Base-by-base conservation (phyloP, 2,888 invertebrate genomes). In the Drosophila siamana region DNA sequence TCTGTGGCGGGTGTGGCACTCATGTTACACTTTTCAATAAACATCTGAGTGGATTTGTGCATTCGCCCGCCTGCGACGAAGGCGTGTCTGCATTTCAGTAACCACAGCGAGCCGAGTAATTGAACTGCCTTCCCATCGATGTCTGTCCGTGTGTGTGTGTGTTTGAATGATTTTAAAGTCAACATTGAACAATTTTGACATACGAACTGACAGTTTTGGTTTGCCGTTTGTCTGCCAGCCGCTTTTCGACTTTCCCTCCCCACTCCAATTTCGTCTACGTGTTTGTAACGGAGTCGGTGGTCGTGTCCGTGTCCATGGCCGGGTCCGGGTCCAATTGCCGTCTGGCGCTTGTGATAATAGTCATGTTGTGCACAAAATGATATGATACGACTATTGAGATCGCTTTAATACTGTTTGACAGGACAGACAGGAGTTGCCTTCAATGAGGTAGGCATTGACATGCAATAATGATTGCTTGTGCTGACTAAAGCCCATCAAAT, bases 21-120 rank as follows among this genome's bases (percentile, higher is more conserved):
- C 80, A 76, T 77, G 76, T 87, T 78, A 84, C 78, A 80, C 68
- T 52, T 84, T 80, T 82, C 80, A 85, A 84, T 83, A 78, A 84
- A 50, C 84, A 69, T 51, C 47, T 41, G 69, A 28, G 30, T 61
- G 65, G 30, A 61, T 51, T 62, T 36, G 46, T 40, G 24, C 47
- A 66, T 19, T 15, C 15, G 30, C 36, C 19, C 2, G 19, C 1
- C 33, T n/a, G 44, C 43, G 46, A n/a, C 8, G 33, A 13, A 16
- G 46, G 38, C 26, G 78, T 26, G 46, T 57, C 60, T 62, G 74
- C 63, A 64, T 54, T 59, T 59, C 84, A 69, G 68, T 57, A 61
- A 50, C 63, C 66, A 36, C 71, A 56, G 55, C 73, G 64, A 74
- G 73, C 61, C 61, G 65, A 78, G 76, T 84, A 86, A 82, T 86